Evolutionary conservation across 2,888 invertebrate species (phyloP).

Genomic region (Eupelmus urozonus): DNA sequence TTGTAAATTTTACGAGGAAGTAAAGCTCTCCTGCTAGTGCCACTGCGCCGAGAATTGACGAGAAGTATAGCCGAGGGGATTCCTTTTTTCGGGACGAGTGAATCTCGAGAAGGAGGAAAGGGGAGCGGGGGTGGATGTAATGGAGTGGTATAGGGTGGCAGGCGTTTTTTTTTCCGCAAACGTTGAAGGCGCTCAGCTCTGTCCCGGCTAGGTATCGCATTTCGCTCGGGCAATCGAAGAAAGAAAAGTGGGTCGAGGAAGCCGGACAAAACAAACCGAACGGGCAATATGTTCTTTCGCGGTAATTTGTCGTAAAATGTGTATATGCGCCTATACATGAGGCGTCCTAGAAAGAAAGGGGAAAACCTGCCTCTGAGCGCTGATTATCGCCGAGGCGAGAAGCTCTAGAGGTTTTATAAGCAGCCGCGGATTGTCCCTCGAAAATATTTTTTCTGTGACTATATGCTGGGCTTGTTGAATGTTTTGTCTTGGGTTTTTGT

Average conservation of each 20-base stretch:
- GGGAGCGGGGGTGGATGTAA: background rate
- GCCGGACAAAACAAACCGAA: conserved; percentile 51
- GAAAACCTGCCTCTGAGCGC: conserved; percentile 2
- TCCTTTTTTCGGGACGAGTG: background rate
- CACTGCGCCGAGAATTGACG: too few species aligned
- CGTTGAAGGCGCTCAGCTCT: background rate
- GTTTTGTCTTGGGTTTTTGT: too few species aligned
- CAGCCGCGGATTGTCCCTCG: conserved; percentile 12
- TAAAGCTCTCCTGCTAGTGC: too few species aligned
- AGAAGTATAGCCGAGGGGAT: too few species aligned
- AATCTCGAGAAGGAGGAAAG: background rate
- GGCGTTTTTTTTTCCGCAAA: background rate
- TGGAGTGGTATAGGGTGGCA: conserved; percentile 6
- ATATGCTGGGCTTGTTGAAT: too few species aligned
- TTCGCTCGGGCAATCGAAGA: conserved; percentile 47
- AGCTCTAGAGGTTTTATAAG: conserved; percentile 48
- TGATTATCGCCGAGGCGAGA: conserved; percentile 32
- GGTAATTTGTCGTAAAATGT: conserved; percentile 35
- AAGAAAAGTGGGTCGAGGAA: conserved; percentile 56
- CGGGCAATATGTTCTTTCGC: conserved; percentile 37
- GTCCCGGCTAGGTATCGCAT: conserved; percentile 25
- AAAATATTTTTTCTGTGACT: conserved; percentile 1
- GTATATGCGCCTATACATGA: background rate
- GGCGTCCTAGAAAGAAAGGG: conserved; percentile 38
- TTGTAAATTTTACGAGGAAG: too few species aligned